These are phyloP conservation scores for Bruchidius siliquastri DNA, from an alignment of 2,888 invertebrate species.

Conservation along the genomic window DNA sequence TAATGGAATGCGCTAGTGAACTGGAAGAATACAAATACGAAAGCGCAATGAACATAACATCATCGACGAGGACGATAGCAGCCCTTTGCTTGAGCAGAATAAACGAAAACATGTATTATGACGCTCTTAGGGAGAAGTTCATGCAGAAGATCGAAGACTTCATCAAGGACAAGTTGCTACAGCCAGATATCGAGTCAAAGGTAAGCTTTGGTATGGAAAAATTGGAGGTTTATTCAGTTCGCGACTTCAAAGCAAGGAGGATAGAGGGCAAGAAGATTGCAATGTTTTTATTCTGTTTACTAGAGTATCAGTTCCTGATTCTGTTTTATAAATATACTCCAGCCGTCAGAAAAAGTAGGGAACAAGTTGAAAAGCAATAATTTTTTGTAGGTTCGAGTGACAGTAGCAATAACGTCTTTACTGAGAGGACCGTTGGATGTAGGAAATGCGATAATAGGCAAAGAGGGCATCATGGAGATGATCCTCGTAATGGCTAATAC, in stretches of 20 bases:
- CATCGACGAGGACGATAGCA: conserved; percentile 84
- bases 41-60: conserved; percentile 83
- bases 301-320: too few relatives aligned
- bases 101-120: conserved; percentile 96
- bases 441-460: conserved; percentile 85
- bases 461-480: conserved; percentile 78
- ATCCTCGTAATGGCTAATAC: conserved; percentile 94
- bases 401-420: conserved; percentile 19
- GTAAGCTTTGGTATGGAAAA: conserved; percentile 7
- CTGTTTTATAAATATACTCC: too few relatives aligned
- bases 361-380: too few relatives aligned
- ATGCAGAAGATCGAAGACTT: conserved; percentile 77
- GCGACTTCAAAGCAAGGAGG: too few relatives aligned
- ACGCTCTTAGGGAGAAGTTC: conserved; percentile 70
- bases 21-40: conserved; percentile 89
- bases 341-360: too few relatives aligned
- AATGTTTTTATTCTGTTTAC: too few relatives aligned
- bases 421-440: conserved; percentile 79
- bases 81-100: conserved; percentile 86
- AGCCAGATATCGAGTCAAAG: conserved; percentile 86
- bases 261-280: too few relatives aligned
- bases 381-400: conserved; percentile 7
- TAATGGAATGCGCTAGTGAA: conserved; percentile 91
- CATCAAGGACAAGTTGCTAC: conserved; percentile 76
- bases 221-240: conserved; percentile 55